Evolutionary conservation across 1,140 invertebrate species (phyloP), one percentile per base, ranked within the genome.

Genomic region (Drosophila pruinosa): DNA sequence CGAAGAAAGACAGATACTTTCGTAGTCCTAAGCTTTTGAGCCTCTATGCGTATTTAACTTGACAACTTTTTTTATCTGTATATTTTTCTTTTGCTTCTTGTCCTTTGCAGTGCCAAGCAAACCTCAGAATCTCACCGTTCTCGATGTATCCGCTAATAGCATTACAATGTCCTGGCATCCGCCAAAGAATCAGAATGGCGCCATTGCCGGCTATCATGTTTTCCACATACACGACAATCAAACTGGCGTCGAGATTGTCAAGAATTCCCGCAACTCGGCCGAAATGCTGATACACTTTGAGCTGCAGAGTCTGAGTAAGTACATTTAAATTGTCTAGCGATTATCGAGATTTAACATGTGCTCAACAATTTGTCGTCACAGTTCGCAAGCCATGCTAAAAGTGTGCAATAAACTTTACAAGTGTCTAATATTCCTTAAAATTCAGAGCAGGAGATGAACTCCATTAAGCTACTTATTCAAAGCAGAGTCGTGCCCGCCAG

Each of bases 131-230:
- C 93, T 98, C 64, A 95, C 94, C 68, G 93, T 96, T 10, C 92
- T 94, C 63, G 94, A 94, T 90, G 94, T 97, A 38, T 95, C 95
- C 53, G 93, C 96, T 64, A 94, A 93, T 39, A 95, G 95, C 86
- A 95, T 97, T 72, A 94, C 95, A 59, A 92, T 98, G 76, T 94
- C 94, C 75, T 98, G 97, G 97, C 92, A 92, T 79, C 94, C 95
- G 91, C 97, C 97, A 34, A 93, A 93, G 74, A 92, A 93, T 78
- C 94, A 94, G 36, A 96, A 96, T 92, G 95, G 95, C 52, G 92
- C 94, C 73, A 94, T 96, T 58, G 91, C 92, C 58, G 95, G 95
- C 36, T 96, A 96, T 90, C 92, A 95, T 71, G 92, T 96, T 41
- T 95, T 95, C 81, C 95, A 94, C 73, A 94, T 94, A 90, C 92